These are phyloP conservation scores for Zaprionus inermis DNA, from an alignment of 1,140 invertebrate species.

Conservation along the genomic window DNA sequence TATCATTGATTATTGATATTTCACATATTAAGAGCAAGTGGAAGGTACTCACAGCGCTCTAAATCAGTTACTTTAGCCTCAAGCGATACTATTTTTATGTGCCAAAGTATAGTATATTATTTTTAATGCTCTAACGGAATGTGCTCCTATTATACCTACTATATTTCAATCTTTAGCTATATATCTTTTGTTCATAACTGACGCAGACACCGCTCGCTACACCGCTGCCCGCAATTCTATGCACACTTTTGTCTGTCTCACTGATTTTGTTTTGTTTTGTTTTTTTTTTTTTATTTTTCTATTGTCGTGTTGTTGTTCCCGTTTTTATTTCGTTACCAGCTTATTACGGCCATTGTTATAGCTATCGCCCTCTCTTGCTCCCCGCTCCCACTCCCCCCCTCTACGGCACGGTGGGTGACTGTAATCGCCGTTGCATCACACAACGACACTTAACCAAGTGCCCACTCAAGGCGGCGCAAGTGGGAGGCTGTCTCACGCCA, in stretches of 20 bases:
- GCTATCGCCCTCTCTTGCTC: background rate
- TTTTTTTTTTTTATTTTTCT: background rate
- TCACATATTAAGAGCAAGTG: too few species aligned
- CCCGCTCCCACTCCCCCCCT: background rate
- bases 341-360: background rate
- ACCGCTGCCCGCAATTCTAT: background rate
- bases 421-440: slow-evolving; percentile 13
- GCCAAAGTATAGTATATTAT: too few species aligned
- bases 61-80: too few species aligned
- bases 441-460: slow-evolving; percentile 5
- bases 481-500: background rate
- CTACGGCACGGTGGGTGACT: background rate
- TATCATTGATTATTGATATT: too few species aligned
- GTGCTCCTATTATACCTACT: background rate
- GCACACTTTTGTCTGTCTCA: background rate
- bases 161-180: background rate
- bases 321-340: slow-evolving; percentile 1
- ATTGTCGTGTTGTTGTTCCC: background rate
- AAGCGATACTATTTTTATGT: too few species aligned
- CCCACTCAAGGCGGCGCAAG: slow-evolving; percentile 12
- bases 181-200: background rate
- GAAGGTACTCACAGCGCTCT: too few species aligned
- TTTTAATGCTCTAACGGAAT: background rate
- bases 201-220: background rate
- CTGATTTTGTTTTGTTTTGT: background rate